These are phyloP conservation scores for Montipora sp. DNA, from an alignment of 64 coral and sea anemone genomes.

Conservation along the genomic window DNA sequence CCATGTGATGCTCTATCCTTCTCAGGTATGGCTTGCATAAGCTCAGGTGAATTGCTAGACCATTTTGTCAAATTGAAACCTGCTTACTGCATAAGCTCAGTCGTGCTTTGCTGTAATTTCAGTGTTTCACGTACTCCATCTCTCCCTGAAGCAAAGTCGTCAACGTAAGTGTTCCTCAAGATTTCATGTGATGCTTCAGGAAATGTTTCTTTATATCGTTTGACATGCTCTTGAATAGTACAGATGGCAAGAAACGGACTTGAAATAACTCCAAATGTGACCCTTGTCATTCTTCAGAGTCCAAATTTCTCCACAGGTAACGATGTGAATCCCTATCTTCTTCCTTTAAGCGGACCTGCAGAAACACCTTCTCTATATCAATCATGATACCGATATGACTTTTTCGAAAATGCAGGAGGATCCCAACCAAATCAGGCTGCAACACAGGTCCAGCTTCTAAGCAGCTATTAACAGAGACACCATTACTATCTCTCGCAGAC, in stretches of 20 bases:
- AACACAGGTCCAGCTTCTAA: constrained; percentile 21
- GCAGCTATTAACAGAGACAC: constrained; percentile 57
- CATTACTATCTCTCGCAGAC: constrained; percentile 13
- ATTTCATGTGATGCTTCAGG: constrained; percentile 18
- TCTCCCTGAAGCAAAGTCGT: constrained; percentile 21
- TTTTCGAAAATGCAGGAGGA: constrained; percentile 12
- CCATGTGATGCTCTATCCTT: background rate
- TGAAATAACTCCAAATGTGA: constrained; percentile 39
- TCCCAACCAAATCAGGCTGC: constrained; percentile 43
- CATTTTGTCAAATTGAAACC: constrained; percentile 38
- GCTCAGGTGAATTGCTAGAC: background rate
- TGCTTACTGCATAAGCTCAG: background rate
- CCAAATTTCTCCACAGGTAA: constrained; percentile 39
- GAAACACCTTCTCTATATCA: constrained; percentile 12
- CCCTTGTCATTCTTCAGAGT: constrained; percentile 40
- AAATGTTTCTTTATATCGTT: background rate
- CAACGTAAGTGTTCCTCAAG: constrained; percentile 38
- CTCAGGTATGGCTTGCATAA: constrained; percentile 20
- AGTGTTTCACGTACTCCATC: background rate
- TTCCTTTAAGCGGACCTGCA: background rate
- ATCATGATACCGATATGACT: background rate
- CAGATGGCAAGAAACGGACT: constrained; percentile 33
- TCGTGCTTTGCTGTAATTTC: background rate
- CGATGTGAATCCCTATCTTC: constrained; percentile 16
- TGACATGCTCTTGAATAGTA: constrained; percentile 35